phyloP scores from a whole-genome alignment of 2,888 invertebrate genomes.

The Graphium colonna region DNA sequence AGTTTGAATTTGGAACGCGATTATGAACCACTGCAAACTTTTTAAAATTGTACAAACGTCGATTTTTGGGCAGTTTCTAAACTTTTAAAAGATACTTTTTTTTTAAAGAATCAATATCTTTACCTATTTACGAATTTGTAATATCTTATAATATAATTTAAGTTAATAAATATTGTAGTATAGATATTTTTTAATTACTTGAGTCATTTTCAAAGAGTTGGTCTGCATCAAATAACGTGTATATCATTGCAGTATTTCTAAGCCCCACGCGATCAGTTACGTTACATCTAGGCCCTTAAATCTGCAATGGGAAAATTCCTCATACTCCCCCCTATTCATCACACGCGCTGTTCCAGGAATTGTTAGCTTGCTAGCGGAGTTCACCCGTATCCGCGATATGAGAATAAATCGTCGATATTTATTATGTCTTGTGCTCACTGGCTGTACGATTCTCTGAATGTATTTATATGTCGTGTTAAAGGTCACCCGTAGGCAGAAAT shows the following conservation, averaged over 20 bases:
- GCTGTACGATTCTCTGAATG: slow-evolving; percentile 52
- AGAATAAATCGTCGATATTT: slow-evolving; percentile 69
- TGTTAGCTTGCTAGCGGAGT: slow-evolving; percentile 48
- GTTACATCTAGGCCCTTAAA: slow-evolving; percentile 60
- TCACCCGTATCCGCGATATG: slow-evolving; percentile 59
- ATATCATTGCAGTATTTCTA: neutral
- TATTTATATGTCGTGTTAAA: slow-evolving; percentile 56
- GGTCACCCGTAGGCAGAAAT: slow-evolving; percentile 52
- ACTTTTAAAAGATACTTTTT: too few relatives aligned
- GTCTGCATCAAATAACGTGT: too few relatives aligned
- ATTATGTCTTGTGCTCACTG: slow-evolving; percentile 46
- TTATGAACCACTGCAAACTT: too few relatives aligned
- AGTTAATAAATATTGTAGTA: too few relatives aligned
- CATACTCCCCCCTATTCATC: slow-evolving; percentile 71
- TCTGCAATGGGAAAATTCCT: slow-evolving; percentile 73
- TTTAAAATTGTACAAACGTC: too few relatives aligned
- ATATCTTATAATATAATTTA: too few relatives aligned
- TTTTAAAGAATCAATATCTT: too few relatives aligned
- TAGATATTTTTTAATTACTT: too few relatives aligned
- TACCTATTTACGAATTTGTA: too few relatives aligned
- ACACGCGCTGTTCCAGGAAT: slow-evolving; percentile 75
- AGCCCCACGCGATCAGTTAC: slow-evolving; percentile 28
- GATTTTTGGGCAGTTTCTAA: too few relatives aligned
- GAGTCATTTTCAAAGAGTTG: too few relatives aligned
- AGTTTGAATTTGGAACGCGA: slow-evolving; percentile 47